Evolutionary conservation across 2,113 vertebrate genomes (phyloP).

Genomic region (Onychostoma macrolepis): DNA sequence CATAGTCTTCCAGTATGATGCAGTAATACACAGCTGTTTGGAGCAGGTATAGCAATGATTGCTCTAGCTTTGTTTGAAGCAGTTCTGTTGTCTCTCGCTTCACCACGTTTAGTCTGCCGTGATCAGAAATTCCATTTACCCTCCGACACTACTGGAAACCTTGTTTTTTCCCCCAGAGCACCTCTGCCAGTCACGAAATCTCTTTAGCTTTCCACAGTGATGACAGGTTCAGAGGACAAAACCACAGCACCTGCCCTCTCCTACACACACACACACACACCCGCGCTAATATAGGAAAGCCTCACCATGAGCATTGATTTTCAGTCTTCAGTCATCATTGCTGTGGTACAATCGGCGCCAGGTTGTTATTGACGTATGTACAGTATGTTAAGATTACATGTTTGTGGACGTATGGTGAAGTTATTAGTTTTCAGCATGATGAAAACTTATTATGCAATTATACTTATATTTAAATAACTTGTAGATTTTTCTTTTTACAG

Average conservation of each 20-base stretch:
- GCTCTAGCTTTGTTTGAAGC: neutral
- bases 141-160: conserved; percentile 33
- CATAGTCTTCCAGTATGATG: neutral
- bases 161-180: conserved; percentile 23
- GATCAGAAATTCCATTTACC: conserved; percentile 53
- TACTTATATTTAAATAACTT: neutral
- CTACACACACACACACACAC: neutral
- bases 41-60: neutral
- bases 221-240: conserved; percentile 30
- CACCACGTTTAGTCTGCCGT: conserved; percentile 31
- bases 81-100: conserved; percentile 24
- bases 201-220: conserved; percentile 37
- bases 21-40: neutral
- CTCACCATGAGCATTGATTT: conserved; percentile 20
- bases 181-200: conserved; percentile 42
- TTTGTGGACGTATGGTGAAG: neutral
- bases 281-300: neutral
- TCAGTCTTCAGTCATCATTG: neutral
- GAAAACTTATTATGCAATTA: neutral
- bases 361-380: neutral
- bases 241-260: conserved; percentile 23
- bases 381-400: neutral
- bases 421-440: neutral
- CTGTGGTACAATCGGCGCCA: neutral
- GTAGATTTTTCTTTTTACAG: neutral